phyloP scores from a whole-genome alignment of 1,140 invertebrate species.

The Xylocopa sonorina region DNA sequence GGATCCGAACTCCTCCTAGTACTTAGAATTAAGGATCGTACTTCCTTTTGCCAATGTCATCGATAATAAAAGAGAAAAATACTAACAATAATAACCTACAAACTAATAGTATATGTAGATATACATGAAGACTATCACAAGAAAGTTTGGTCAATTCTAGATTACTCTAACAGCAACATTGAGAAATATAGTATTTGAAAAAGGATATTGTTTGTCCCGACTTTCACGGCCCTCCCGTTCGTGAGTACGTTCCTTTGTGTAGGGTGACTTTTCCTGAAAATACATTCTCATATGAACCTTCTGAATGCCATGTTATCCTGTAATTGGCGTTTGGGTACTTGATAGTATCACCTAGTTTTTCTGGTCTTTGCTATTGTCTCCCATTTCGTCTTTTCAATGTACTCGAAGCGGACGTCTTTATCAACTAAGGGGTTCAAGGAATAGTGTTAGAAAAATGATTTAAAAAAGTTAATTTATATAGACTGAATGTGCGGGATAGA shows the following conservation, averaged over 20 bases:
- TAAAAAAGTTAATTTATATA: slow-evolving; percentile 51
- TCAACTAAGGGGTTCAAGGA: slow-evolving; percentile 70
- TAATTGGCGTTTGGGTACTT: slow-evolving; percentile 61
- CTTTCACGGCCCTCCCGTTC: slow-evolving; percentile 86
- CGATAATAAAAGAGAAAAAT: background rate
- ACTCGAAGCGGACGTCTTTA: slow-evolving; percentile 74
- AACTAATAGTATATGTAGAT: too few species aligned
- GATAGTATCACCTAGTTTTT: slow-evolving; percentile 72
- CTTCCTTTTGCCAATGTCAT: background rate
- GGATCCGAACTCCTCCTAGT: slow-evolving; percentile 83
- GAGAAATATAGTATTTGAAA: slow-evolving; percentile 75
- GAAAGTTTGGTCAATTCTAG: too few species aligned
- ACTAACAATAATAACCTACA: too few species aligned
- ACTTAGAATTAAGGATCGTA: slow-evolving; percentile 61
- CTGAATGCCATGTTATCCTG: slow-evolving; percentile 50
- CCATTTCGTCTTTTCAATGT: slow-evolving; percentile 77
- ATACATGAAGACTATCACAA: too few species aligned
- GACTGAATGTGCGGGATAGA: slow-evolving; percentile 31
- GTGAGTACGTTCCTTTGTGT: slow-evolving; percentile 84
- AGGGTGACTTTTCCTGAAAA: slow-evolving; percentile 88
- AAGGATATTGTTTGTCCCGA: slow-evolving; percentile 92
- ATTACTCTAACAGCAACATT: too few species aligned
- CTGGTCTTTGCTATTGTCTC: slow-evolving; percentile 70
- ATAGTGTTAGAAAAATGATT: slow-evolving; percentile 66
- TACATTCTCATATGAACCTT: slow-evolving; percentile 65